Evolutionary conservation across 2,113 vertebrate genomes (phyloP), one percentile per base, ranked within the genome.

Genomic region (Cynoglossus semilaevis): DNA sequence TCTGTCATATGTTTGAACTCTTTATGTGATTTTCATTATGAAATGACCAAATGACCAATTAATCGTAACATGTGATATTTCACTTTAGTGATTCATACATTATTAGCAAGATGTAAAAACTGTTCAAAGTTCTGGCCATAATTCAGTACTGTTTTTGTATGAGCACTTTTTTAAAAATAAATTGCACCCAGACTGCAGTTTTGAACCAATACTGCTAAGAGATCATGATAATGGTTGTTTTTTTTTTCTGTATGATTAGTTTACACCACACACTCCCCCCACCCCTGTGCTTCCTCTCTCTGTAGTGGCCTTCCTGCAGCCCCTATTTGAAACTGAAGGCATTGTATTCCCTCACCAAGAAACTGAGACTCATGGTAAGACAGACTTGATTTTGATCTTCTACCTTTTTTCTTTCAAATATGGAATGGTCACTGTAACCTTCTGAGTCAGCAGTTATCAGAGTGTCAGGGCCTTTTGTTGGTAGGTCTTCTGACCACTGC

Each of bases 261-360:
- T 85, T 55, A 86, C 76, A 44, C 81, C 76, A 88, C 82, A 77
- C 81, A 76, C 80, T 44, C 79, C 83, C 81, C 80, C 82, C 82
- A 81, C 22, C 87, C 70, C 78, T 89, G 80, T 89, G 85, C 85
- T 89, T 86, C 87, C 85, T 89, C 81, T 89, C 85, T 86, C 88
- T 88, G 81, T 88, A 89, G 88, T 87, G 86, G 83, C 86, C 80
- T 89, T 88, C 86, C 88, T 89, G 88, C 88, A 88, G 86, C 88
- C 87, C 79, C 80, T 89, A 65, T 88, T 87, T 89, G 88, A 89
- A 86, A 85, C 81, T 82, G 88, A 89, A 88, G 88, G 81, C 85
- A 87, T 88, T 89, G 81, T 89, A 77, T 89, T 86, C 86, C 87
- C 87, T 83, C 72, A 84, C 67, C 85, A 87, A 85, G 88, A 89